phyloP scores from a whole-genome alignment of 2,113 vertebrate species.

The Ovis canadensis region DNA sequence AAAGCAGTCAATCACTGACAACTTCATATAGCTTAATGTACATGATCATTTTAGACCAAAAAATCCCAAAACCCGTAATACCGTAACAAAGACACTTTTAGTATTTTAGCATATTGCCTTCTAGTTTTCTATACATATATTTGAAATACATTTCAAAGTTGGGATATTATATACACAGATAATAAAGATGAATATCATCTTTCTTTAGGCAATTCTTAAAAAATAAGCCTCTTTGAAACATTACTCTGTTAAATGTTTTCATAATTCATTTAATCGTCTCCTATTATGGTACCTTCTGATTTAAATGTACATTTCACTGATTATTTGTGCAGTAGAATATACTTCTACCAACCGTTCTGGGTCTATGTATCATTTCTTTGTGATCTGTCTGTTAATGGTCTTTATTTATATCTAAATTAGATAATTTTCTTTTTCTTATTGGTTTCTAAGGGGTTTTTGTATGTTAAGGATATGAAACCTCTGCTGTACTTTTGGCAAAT shows the following conservation, averaged over 20 bases:
- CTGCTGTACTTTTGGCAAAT: not conserved
- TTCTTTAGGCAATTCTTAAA: conserved; percentile 28
- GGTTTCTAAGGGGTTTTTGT: conserved; percentile 44
- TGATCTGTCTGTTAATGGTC: not conserved
- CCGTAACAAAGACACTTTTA: not conserved
- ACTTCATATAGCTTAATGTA: not conserved
- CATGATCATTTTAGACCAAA: not conserved
- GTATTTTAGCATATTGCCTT: not conserved
- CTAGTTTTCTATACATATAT: not conserved
- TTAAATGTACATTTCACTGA: not conserved
- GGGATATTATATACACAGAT: not conserved
- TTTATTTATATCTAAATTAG: not conserved
- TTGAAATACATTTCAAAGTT: not conserved
- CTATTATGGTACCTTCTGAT: not conserved
- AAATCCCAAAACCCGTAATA: not conserved
- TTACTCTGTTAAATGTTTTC: not conserved
- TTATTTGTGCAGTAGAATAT: not conserved
- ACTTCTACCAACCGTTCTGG: not conserved
- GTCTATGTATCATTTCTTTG: not conserved
- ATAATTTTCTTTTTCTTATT: conserved; percentile 29
- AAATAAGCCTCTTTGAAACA: not conserved
- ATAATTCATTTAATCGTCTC: not conserved
- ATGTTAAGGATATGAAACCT: conserved; percentile 33
- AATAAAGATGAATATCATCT: not conserved
- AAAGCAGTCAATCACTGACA: not conserved